Percentiles rank a stretch among this genome's conserved stretches.
phyloP scores from a whole-genome alignment of 2,888 invertebrate species.

The Epinotia nisella region DNA sequence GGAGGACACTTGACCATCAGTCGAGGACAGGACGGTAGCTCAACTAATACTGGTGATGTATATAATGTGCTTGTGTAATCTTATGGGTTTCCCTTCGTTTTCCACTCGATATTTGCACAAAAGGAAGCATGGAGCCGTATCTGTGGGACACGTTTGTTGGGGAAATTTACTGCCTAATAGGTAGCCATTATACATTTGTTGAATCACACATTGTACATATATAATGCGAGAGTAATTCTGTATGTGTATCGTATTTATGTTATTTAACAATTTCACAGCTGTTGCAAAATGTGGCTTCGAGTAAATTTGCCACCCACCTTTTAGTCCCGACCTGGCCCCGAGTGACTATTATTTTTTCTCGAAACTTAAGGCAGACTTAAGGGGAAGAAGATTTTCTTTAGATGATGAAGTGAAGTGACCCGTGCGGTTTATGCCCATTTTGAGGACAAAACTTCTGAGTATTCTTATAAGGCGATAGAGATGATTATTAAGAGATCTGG shows the following conservation, averaged over 20 bases:
- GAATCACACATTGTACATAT: background rate
- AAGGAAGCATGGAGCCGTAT: slow-evolving; percentile 35
- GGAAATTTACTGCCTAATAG: slow-evolving; percentile 32
- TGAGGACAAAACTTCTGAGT: too few species aligned
- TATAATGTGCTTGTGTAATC: slow-evolving; percentile 42
- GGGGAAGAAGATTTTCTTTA: too few species aligned
- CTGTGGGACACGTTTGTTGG: slow-evolving; percentile 29
- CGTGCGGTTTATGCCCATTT: too few species aligned
- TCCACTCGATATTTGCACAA: slow-evolving; percentile 43
- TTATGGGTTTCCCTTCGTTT: slow-evolving; percentile 40
- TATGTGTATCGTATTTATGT: background rate
- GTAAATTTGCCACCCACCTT: too few species aligned
- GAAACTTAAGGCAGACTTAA: too few species aligned
- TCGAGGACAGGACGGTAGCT: background rate
- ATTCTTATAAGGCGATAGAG: too few species aligned
- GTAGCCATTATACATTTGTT: slow-evolving; percentile 14
- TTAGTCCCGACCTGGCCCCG: too few species aligned
- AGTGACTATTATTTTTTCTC: too few species aligned
- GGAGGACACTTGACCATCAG: background rate
- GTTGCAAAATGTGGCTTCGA: too few species aligned
- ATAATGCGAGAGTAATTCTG: background rate
- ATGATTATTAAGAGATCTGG: too few species aligned
- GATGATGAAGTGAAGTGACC: too few species aligned
- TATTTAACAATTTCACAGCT: too few species aligned
- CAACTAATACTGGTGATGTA: slow-evolving; percentile 29